Base-by-base conservation (phyloP, 2,888 invertebrate species). In the Stenoptilia bipunctidactyla region DNA sequence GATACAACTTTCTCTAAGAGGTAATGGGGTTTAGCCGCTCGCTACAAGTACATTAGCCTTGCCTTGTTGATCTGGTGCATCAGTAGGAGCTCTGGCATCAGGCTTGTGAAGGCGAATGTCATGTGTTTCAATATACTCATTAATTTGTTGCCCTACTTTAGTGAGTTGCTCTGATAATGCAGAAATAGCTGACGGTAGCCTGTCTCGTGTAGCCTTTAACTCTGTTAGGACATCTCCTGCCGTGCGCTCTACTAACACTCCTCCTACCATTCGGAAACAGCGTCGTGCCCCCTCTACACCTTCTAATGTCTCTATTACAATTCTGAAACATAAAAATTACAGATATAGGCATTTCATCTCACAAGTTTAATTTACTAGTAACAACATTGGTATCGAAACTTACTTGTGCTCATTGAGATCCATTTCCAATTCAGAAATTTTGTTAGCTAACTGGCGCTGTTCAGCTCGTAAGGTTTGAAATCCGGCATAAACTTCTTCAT, bases 391-490 rank as follows among this genome's bases (percentile, higher is more conserved):
- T 20, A 20, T 3, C n/a, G 6, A 12, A 15, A 70, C 85, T 85
- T 84, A 98, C 97, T 94, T 97, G 86, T 98, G 97, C 80, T 98
- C 98, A 68, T 94, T 96, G 46, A 94, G 86, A 73, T 98, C 98
- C 87, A 92, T 89, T 85, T 97, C 96, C 56, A 98, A 85, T 80
- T 98, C 97, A 1, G 93, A 91, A 45, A 97, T 87, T 86, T 97
- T 97, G 54, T 89, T 90, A 15, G 93, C 93, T 55, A 96, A 80
- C 55, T 89, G 88, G 58, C 96, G 86, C 76, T 98, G 98, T 64
- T 97, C 97, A 53, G 88, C 89, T 36, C 97, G 86, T 39, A 98
- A 86, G 44, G 87, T 85, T 77, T 97, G 95, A 80, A 98, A 97
- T 42, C 92, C 93, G 37, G 89, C 87, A 51, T 96, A 87, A 55